Evolutionary conservation across 2,888 invertebrate species (phyloP), one percentile per base, ranked within the genome.

Genomic region (Sinodicranocentrus sp.): DNA sequence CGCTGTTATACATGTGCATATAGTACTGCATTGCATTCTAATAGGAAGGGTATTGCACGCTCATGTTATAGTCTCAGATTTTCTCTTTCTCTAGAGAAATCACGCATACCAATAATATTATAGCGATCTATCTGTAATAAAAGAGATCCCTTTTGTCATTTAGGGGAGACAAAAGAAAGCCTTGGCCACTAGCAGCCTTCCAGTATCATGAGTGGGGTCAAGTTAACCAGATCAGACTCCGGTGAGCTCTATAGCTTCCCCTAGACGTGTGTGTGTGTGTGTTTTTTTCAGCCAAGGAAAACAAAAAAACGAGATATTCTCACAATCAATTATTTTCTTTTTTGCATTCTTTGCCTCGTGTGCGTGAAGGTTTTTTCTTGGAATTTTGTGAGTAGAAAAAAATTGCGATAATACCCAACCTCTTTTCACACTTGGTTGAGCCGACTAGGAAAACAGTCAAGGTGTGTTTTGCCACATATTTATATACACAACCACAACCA

Each of bases 161-260:
- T 79, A 79, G 71, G 61, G 54, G 63, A 70, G 63, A 79, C 71
- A 71, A 71, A 79, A 79, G 44, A 63, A 39, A 70, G 44, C 63
- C 63, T 70, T 52, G 70, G 61, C 63, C 79, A 63, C 57, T 33
- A 70, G 44, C 79, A 61, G 71, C 71, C 61, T 71, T 79, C 71
- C 79, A 79, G 79, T 79, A 79, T 71, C 79, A 79, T 79, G 79
- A 79, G 70, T 71, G 79, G 70, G 79, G 79, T 79, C 79, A 79
- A 71, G 79, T 48, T 79, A 79, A 28, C 79, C 70, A 79, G 79
- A 79, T 63, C 79, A 48, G 79, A 79, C 33, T 79, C 79, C 52
- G 79, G 79, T 79, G 71, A 79, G 79, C 61, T 70, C 68, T 28
- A 70, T 8, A 70, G 17, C n/a, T 54, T 65, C 21, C 39, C 33